Evolutionary conservation across 2,113 vertebrate species (phyloP), one percentile per base, ranked within the genome.

Genomic region (Ctenodactylus gundi): DNA sequence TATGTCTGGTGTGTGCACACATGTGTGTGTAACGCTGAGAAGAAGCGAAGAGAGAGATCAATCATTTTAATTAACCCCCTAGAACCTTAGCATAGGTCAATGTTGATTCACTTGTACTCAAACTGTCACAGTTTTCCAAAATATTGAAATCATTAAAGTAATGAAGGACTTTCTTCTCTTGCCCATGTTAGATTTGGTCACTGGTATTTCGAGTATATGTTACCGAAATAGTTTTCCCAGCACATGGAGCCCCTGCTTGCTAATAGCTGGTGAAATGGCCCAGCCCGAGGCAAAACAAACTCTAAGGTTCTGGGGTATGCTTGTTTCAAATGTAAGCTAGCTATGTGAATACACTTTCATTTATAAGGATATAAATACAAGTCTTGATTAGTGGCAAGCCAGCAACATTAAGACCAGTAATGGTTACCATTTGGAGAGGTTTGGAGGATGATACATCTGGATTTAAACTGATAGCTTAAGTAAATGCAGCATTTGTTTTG

Each of bases 321-420:
- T 81, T 89, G 34, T 46, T 78, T 96, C n/a, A 39, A 25, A 20
- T 84, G 65, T 58, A 84, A 77, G n/a, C 53, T n/a, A 88, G 64
- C 57, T 72, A 11, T 73, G 29, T 85, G 93, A 85, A 60, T 60
- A 85, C 15, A 31, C 34, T 57, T 41, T 78, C 29, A 44, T 80
- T 93, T 81, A 67, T 78, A 87, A 78, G 55, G 23, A 57, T 90
- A 72, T 82, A 76, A 96, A 58, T 95, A 82, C 36, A 91, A 53
- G 60, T 73, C 65, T 88, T 94, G 75, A 85, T 81, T 87, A 90
- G 70, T 90, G 60, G 53, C 29, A 87, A 89, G 25, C 86, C 62
- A 83, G 87, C 72, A 91, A 94, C 55, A 80, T 89, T 94, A 89
- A 96, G 96, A 49, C 58, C 57, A 89, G n/a, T 70, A 57, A 95